A percentile compares a stretch with the other conserved stretches of the same genome.
phyloP scores from a whole-genome alignment of 2,888 invertebrate species.

The Orchestes rusci region DNA sequence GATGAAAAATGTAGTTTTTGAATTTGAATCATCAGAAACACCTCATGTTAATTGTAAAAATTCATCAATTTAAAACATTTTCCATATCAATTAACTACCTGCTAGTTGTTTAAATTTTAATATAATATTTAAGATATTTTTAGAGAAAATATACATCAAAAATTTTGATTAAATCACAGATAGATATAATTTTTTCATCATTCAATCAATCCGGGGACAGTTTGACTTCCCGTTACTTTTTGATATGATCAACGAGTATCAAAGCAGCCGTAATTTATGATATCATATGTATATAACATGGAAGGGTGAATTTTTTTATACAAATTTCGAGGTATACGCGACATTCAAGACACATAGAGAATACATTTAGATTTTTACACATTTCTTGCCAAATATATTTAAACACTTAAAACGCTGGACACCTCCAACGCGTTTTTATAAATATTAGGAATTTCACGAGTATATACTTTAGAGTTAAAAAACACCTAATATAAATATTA shows the following conservation, averaged over 20 bases:
- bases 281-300: conserved; percentile 31
- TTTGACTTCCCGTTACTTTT: conserved; percentile 34
- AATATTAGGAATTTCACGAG: conserved; percentile 28
- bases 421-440: not conserved
- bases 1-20: too few relatives aligned
- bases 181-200: conserved; percentile 46
- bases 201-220: conserved; percentile 39
- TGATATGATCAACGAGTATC: conserved; percentile 37
- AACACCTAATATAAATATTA: conserved; percentile 35
- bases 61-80: conserved; percentile 35
- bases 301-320: conserved; percentile 39
- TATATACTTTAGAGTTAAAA: conserved; percentile 35
- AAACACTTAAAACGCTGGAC: conserved; percentile 28
- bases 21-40: too few relatives aligned
- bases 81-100: conserved; percentile 39
- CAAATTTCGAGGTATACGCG: conserved; percentile 48
- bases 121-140: conserved; percentile 48
- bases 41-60: too few relatives aligned
- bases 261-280: too few relatives aligned
- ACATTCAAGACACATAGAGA: conserved; percentile 46
- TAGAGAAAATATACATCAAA: conserved; percentile 55
- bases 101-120: conserved; percentile 45
- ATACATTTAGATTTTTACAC: conserved; percentile 40
- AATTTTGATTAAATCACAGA: conserved; percentile 55
- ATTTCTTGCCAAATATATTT: conserved; percentile 37